A percentile compares a stretch with the other conserved stretches of the same genome.
These are phyloP conservation scores for Mesembrinibis cayennensis DNA, from an alignment of 2,113 vertebrate genomes.

Conservation along the genomic window DNA sequence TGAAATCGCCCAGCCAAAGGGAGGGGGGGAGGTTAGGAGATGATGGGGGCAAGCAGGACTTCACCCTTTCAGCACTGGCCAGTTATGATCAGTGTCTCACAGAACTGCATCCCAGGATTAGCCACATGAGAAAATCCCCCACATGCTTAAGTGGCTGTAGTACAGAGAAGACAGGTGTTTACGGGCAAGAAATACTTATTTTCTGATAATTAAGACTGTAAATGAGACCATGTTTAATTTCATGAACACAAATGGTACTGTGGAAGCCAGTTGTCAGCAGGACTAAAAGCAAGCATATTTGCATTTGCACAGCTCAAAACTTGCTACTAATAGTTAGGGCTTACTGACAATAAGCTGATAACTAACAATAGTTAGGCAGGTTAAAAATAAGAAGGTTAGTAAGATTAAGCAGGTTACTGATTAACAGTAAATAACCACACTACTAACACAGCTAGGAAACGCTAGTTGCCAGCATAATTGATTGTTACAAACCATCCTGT, in stretches of 20 bases:
- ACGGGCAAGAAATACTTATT: background rate
- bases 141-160: background rate
- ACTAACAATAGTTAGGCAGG: constrained; percentile 33
- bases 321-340: background rate
- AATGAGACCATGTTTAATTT: background rate
- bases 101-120: background rate
- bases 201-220: background rate
- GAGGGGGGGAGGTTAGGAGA: background rate
- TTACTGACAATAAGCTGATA: background rate
- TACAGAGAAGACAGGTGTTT: background rate
- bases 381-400: background rate
- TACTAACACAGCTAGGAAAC: background rate
- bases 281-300: background rate
- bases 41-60: background rate
- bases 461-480: background rate
- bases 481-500: background rate
- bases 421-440: background rate
- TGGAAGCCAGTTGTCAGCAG: background rate
- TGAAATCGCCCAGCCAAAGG: background rate
- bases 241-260: rapidly evolving
- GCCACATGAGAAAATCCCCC: background rate
- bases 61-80: background rate
- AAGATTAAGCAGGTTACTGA: background rate
- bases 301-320: background rate
- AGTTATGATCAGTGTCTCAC: background rate